Conservation (phyloP, 2,113 vertebrate genomes). For the Zootoca vivipara region DNA sequence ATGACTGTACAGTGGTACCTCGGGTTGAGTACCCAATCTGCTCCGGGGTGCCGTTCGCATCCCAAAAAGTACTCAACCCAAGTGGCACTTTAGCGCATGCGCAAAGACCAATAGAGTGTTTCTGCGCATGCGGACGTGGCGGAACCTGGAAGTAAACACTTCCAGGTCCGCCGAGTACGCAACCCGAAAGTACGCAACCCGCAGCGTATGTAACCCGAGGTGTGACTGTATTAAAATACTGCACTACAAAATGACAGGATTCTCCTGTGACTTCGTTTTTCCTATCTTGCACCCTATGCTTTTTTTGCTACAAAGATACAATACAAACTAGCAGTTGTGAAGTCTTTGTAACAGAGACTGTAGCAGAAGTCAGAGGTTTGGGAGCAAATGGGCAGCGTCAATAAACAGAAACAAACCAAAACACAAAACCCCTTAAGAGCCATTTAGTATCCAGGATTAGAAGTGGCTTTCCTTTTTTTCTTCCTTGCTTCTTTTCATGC, state of each 20-base stretch:
- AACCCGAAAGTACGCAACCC: no score
- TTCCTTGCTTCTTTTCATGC: conserved; percentile 30
- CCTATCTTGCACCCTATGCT: conserved; percentile 58
- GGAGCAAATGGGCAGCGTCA: conserved; percentile 18
- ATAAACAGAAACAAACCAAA: background rate
- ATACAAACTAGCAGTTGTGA: conserved; percentile 45
- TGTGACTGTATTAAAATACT: background rate
- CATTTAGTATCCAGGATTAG: conserved; percentile 1
- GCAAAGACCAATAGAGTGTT: no score
- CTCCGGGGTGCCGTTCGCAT: no score
- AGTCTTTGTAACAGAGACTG: conserved; percentile 30
- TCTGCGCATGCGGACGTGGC: no score
- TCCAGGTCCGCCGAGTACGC: no score
- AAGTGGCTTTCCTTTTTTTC: background rate
- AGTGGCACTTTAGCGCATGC: no score
- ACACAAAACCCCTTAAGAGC: background rate
- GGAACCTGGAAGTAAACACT: no score
- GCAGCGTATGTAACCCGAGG: no score
- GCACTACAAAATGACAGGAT: background rate
- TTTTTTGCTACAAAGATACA: conserved; percentile 49
- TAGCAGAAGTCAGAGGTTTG: conserved; percentile 31
- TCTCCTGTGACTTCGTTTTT: conserved; percentile 64
- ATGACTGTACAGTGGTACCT: no score
- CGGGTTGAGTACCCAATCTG: no score
- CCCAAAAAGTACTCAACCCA: no score